phyloP scores from a whole-genome alignment of 2,888 invertebrate species.

The Coleophora deauratella region DNA sequence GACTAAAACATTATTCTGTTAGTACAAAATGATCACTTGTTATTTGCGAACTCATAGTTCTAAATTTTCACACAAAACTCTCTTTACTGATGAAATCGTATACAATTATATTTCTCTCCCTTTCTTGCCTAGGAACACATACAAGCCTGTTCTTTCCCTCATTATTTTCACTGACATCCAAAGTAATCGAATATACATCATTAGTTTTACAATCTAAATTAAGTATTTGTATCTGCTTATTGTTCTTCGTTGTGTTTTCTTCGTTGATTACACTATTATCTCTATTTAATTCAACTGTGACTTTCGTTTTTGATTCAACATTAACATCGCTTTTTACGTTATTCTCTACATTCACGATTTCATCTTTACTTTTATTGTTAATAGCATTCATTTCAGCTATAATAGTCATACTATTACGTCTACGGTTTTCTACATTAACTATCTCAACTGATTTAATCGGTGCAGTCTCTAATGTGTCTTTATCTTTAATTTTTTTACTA shows the following conservation, averaged over 20 bases:
- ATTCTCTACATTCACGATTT: neutral
- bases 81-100: conserved; percentile 68
- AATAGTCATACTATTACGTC: conserved; percentile 66
- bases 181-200: conserved; percentile 65
- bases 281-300: conserved; percentile 40
- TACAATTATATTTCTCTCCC: conserved; percentile 67
- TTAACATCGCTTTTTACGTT: no score
- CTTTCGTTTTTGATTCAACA: conserved; percentile 18
- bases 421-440: conserved; percentile 57
- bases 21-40: no score
- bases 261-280: conserved; percentile 23
- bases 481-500: conserved; percentile 50
- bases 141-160: conserved; percentile 58
- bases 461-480: conserved; percentile 26
- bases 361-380: neutral
- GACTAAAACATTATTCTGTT: no score
- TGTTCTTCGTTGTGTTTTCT: conserved; percentile 47
- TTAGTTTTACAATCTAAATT: conserved; percentile 68
- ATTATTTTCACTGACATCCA: conserved; percentile 54
- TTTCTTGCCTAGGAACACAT: conserved; percentile 53
- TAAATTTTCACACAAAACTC: conserved; percentile 56
- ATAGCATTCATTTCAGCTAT: conserved; percentile 53
- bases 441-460: conserved; percentile 61
- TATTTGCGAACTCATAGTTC: no score
- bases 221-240: conserved; percentile 70